A percentile compares a stretch with the other conserved stretches of the same genome.
phyloP scores from a whole-genome alignment of 30 jellyfish, hydroid and myxozoan genomes.

The Chironex yamaguchii region DNA sequence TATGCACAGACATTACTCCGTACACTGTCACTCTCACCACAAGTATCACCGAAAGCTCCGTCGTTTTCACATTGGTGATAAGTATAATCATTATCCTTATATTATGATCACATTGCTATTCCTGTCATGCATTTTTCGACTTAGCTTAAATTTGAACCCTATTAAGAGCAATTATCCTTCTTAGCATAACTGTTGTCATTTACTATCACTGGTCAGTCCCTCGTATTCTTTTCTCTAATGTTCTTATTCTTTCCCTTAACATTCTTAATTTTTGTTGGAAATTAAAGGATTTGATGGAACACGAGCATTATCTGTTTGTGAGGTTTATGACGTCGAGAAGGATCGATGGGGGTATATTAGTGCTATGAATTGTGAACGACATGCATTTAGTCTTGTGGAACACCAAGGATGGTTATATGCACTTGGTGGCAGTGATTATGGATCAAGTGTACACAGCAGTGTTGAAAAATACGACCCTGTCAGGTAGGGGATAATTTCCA shows the following conservation, averaged over 20 bases:
- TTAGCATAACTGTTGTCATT: not conserved
- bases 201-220: not conserved
- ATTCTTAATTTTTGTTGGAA: not conserved
- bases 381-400: conserved; percentile 73
- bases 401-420: conserved; percentile 88
- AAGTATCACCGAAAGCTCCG: too few species aligned
- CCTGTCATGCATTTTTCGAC: too few species aligned
- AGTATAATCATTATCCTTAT: too few species aligned
- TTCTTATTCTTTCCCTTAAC: too few species aligned
- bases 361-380: conserved; percentile 74
- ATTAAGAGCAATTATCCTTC: too few species aligned
- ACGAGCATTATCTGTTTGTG: conserved; percentile 59
- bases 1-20: too few species aligned
- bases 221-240: not conserved
- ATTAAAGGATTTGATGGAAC: conserved; percentile 75
- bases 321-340: conserved; percentile 57
- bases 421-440: conserved; percentile 73
- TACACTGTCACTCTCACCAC: too few species aligned
- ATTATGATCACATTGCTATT: too few species aligned
- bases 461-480: conserved; percentile 85
- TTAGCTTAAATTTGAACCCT: too few species aligned
- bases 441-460: conserved; percentile 52
- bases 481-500: conserved; percentile 52
- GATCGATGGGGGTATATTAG: conserved; percentile 63
- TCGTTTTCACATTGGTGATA: too few species aligned